Conservation (phyloP, 2,113 vertebrate species). For the Pseudorasbora parva region DNA sequence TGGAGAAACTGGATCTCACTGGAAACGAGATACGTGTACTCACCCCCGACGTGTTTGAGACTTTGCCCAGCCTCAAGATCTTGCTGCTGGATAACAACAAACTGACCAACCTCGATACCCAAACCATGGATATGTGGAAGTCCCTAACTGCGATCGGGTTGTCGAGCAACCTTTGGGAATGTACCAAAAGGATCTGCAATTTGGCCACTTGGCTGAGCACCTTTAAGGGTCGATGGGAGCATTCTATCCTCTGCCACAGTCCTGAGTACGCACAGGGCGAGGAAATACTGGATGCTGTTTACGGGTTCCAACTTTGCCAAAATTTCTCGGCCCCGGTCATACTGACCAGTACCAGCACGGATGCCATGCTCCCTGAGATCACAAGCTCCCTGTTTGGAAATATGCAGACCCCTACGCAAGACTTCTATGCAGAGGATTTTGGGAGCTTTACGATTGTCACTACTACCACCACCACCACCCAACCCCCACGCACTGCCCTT, state of each 20-base stretch:
- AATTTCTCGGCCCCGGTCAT: constrained; percentile 91
- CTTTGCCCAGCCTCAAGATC: constrained; percentile 94
- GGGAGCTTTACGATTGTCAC: constrained; percentile 89
- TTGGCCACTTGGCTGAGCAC: constrained; percentile 93
- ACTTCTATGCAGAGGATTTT: constrained; percentile 93
- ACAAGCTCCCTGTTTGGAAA: constrained; percentile 89
- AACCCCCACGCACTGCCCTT: constrained; percentile 70
- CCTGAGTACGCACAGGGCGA: constrained; percentile 97
- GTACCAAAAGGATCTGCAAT: constrained; percentile 94
- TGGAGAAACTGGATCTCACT: constrained; percentile 95
- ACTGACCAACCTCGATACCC: constrained; percentile 88
- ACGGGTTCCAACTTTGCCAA: constrained; percentile 98
- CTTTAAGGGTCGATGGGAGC: constrained; percentile 98
- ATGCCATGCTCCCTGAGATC: constrained; percentile 75
- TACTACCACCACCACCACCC: constrained; percentile 70
- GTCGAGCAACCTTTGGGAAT: constrained; percentile 98
- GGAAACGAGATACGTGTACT: constrained; percentile 94
- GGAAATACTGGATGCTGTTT: constrained; percentile 97
- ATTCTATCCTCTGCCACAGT: constrained; percentile 93
- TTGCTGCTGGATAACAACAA: constrained; percentile 98
- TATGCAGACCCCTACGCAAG: constrained; percentile 89
- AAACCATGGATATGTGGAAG: constrained; percentile 87
- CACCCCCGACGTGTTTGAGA: constrained; percentile 91
- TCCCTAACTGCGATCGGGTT: constrained; percentile 89
- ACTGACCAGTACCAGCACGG: constrained; percentile 80